Evolutionary conservation across 2,113 vertebrate genomes (phyloP).

Genomic region (Pangasianodon hypophthalmus): DNA sequence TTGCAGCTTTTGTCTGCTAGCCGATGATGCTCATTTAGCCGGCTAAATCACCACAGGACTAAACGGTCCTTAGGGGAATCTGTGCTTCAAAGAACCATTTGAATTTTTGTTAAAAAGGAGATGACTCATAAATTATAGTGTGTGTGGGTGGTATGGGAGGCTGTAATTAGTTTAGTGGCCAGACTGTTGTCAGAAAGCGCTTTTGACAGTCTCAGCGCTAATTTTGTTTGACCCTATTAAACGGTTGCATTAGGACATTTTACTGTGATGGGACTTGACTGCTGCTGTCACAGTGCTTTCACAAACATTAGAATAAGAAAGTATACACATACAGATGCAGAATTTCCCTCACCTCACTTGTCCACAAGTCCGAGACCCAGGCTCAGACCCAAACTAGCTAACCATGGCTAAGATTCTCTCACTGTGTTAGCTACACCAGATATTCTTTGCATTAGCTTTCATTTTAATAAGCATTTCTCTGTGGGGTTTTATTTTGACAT

Average conservation of each 20-base stretch:
- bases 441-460: background rate
- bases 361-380: background rate
- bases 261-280: background rate
- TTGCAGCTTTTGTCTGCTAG: slow-evolving; percentile 34
- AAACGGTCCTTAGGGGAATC: background rate
- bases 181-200: slow-evolving; percentile 9
- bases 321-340: background rate
- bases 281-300: slow-evolving; percentile 16
- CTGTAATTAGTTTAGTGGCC: slow-evolving; percentile 30
- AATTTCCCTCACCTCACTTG: background rate
- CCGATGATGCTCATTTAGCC: background rate
- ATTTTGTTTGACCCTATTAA: background rate
- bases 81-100: background rate
- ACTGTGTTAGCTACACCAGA: no score
- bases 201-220: background rate
- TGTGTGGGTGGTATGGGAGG: background rate
- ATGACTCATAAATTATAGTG: background rate
- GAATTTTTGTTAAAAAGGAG: background rate
- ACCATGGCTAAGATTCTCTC: background rate
- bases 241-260: background rate
- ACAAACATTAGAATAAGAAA: background rate
- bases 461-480: background rate
- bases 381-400: background rate
- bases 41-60: background rate
- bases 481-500: background rate